These are phyloP conservation scores for Tiliacea aurago DNA, from an alignment of 2,888 invertebrate species.

Conservation along the genomic window DNA sequence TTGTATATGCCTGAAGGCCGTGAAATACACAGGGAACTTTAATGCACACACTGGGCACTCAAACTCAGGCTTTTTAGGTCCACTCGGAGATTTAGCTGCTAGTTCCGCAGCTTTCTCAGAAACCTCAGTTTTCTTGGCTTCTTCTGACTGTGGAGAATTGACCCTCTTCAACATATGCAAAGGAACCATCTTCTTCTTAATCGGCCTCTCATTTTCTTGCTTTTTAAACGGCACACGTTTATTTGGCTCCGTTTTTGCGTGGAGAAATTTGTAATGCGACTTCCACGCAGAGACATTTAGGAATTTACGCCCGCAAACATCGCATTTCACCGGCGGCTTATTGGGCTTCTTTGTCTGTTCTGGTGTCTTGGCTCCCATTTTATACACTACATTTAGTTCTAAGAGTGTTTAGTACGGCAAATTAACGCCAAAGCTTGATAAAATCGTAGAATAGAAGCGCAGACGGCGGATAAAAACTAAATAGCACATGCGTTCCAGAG, in stretches of 20 bases:
- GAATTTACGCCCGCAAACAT: constrained; percentile 75
- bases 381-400: constrained; percentile 50
- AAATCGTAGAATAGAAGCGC: constrained; percentile 15
- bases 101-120: constrained; percentile 24
- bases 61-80: constrained; percentile 70
- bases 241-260: constrained; percentile 42
- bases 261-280: constrained; percentile 72
- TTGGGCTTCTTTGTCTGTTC: constrained; percentile 72
- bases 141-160: constrained; percentile 7
- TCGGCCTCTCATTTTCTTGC: constrained; percentile 8
- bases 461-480: constrained; percentile 46
- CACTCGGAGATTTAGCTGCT: constrained; percentile 11
- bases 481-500: constrained; percentile 48
- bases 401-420: constrained; percentile 6
- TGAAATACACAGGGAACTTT: constrained; percentile 73
- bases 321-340: constrained; percentile 73
- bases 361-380: constrained; percentile 79
- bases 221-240: constrained; percentile 46
- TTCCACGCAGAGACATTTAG: constrained; percentile 70
- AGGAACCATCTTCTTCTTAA: constrained; percentile 40
- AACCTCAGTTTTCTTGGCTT: constrained; percentile 15
- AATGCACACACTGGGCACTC: constrained; percentile 78
- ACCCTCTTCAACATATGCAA: constrained; percentile 44
- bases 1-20: constrained; percentile 80
- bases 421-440: constrained; percentile 28